A percentile compares a stretch with the other conserved stretches of the same genome.
phyloP scores from a whole-genome alignment of 2,797 vertebrate species.

The Siniperca undulata region DNA sequence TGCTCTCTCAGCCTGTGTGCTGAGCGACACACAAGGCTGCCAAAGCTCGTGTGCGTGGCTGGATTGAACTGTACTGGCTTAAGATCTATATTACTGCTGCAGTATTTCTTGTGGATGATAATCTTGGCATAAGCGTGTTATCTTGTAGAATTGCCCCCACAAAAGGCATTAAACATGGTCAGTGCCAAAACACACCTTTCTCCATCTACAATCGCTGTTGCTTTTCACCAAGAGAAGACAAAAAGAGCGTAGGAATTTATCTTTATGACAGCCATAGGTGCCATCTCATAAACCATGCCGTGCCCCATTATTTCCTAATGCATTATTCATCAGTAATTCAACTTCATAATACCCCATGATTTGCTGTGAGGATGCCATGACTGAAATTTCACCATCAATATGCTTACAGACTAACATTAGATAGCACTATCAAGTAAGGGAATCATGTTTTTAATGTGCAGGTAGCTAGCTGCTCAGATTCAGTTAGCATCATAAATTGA shows the following conservation, averaged over 20 bases:
- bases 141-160: conserved; percentile 17
- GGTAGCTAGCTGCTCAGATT: conserved; percentile 43
- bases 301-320: conserved; percentile 32
- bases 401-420: conserved; percentile 35
- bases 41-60: neutral
- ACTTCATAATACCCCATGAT: conserved; percentile 40
- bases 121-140: conserved; percentile 1
- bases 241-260: conserved; percentile 30
- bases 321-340: conserved; percentile 67
- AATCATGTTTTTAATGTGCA: conserved; percentile 48
- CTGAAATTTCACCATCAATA: conserved; percentile 58
- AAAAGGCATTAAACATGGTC: conserved; percentile 17
- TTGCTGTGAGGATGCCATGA: conserved; percentile 33
- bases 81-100: conserved; percentile 3
- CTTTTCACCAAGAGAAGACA: conserved; percentile 12
- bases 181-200: conserved; percentile 21
- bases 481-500: conserved; percentile 56
- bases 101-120: conserved; percentile 2
- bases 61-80: neutral
- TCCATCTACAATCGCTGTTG: neutral
- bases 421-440: conserved; percentile 34
- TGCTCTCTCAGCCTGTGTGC: conserved; percentile 1
- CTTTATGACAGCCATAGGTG: conserved; percentile 37
- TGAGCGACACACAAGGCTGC: neutral
- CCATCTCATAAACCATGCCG: conserved; percentile 26